Percentiles rank a stretch among this genome's conserved stretches.
These are phyloP conservation scores for Acrobeloides nanus DNA, from an alignment of 2,888 invertebrate genomes.

Conservation along the genomic window DNA sequence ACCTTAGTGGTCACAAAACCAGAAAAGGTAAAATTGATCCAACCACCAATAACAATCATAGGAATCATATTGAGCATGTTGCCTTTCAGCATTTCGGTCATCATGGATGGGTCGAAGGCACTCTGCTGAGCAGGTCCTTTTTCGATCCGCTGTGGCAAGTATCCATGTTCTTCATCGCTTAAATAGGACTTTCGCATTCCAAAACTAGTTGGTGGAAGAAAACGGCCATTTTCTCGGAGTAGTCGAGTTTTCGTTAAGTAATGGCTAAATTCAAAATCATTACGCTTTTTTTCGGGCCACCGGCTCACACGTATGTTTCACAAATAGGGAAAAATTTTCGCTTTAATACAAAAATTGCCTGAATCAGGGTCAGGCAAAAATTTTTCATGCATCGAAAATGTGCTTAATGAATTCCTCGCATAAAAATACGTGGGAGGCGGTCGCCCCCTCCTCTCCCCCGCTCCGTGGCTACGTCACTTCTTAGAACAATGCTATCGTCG, in stretches of 20 bases:
- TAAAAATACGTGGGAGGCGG: too few species aligned
- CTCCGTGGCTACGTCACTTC: not conserved
- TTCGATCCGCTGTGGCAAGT: conserved; percentile 67
- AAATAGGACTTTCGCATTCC: conserved; percentile 86
- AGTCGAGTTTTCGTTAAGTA: conserved; percentile 84
- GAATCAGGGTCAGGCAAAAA: too few species aligned
- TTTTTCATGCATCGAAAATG: too few species aligned
- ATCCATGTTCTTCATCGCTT: conserved; percentile 88
- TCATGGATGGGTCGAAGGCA: conserved; percentile 74
- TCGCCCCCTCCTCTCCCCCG: not conserved
- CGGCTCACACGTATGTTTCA: too few species aligned
- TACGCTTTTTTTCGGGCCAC: too few species aligned
- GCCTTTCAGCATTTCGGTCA: conserved; percentile 81
- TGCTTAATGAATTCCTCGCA: too few species aligned
- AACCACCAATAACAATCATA: conserved; percentile 97
- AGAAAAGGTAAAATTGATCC: conserved; percentile 99
- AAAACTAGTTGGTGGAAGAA: conserved; percentile 79
- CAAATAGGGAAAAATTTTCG: too few species aligned
- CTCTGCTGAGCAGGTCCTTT: conserved; percentile 64
- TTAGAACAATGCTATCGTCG: not conserved
- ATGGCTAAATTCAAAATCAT: too few species aligned
- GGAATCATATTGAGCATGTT: conserved; percentile 73
- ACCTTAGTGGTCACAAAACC: conserved; percentile 89
- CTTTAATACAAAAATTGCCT: too few species aligned
- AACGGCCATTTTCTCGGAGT: conserved; percentile 92